Evolutionary conservation across 2,888 invertebrate species (phyloP), one percentile per base, ranked within the genome.

Genomic region (Syritta pipiens): DNA sequence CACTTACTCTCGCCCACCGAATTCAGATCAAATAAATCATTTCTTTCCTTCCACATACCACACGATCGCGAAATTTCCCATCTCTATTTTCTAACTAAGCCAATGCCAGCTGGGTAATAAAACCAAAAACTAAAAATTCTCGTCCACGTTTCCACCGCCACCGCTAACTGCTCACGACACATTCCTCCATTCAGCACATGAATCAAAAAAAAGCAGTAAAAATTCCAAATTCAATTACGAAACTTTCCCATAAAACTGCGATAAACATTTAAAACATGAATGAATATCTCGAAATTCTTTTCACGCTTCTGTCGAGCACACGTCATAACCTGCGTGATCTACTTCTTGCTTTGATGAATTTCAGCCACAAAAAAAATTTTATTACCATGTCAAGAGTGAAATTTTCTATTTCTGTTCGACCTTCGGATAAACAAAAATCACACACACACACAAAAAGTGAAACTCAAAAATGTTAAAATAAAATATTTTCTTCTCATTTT

Each of bases 401-500:
- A 44, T 53, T 30, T 44, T 40, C 42, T 30, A 30, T 32, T 65
- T 53, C 19, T 7, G 26, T 42, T 30, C 44, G n/a, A n/a, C n/a
- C n/a, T n/a, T 10, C 12, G n/a, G 28, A 28, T 28, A 28, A 28
- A 6, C 28, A 4, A 28, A 28, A 28, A 28, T 28, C n/a, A 28
- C 7, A 28, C n/a, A 28, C 7, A 28, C 7, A 22, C 24, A 14
- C 3, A 48, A 42, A 40, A 9, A 12, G 26, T 9, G 10, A 51
- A 26, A 28, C 30, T 32, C 30, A 12, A 14, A 12, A 32, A 19
- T 20, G 20, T 32, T 62, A 22, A 35, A 48, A 57, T 55, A 63
- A 69, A 51, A 49, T n/a, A n/a, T n/a, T n/a, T n/a, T n/a, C n/a
- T 57, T 69, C 69, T 69, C 69, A 63, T 48, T 44, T n/a, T 53